These are phyloP conservation scores for Dryas iulia DNA, from an alignment of 1,140 invertebrate genomes.

Conservation along the genomic window DNA sequence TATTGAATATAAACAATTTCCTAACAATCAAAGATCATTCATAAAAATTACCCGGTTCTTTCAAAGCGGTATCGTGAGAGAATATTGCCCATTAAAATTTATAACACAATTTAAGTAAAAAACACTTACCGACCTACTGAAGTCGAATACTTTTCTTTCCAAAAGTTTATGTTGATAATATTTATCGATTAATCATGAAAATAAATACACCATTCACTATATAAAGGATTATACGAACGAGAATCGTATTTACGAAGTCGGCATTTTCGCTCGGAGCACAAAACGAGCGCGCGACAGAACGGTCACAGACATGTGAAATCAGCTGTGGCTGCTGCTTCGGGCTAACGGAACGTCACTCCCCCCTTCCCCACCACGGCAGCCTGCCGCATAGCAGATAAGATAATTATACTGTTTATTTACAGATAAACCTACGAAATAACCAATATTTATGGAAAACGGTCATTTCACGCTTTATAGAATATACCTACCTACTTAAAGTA, in stretches of 20 bases:
- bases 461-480: not conserved
- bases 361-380: conserved; percentile 28
- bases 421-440: conserved; percentile 35
- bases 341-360: conserved; percentile 53
- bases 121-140: conserved; percentile 19
- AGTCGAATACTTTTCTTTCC: conserved; percentile 1
- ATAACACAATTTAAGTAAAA: not conserved
- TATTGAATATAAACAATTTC: not conserved
- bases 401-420: conserved; percentile 62
- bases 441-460: conserved; percentile 13
- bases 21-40: not conserved
- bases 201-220: conserved; percentile 44
- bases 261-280: conserved; percentile 51
- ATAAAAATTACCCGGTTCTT: not conserved
- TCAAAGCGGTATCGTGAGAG: not conserved
- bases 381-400: conserved; percentile 57
- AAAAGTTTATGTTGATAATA: conserved; percentile 22
- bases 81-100: not conserved
- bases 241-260: conserved; percentile 44
- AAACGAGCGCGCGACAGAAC: conserved; percentile 48
- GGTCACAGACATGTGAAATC: conserved; percentile 71
- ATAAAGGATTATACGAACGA: conserved; percentile 12
- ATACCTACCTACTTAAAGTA: not conserved
- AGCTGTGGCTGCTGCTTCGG: conserved; percentile 56
- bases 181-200: conserved; percentile 16